phyloP scores from a whole-genome alignment of 1,140 invertebrate species.

The Triops longicaudatus region DNA sequence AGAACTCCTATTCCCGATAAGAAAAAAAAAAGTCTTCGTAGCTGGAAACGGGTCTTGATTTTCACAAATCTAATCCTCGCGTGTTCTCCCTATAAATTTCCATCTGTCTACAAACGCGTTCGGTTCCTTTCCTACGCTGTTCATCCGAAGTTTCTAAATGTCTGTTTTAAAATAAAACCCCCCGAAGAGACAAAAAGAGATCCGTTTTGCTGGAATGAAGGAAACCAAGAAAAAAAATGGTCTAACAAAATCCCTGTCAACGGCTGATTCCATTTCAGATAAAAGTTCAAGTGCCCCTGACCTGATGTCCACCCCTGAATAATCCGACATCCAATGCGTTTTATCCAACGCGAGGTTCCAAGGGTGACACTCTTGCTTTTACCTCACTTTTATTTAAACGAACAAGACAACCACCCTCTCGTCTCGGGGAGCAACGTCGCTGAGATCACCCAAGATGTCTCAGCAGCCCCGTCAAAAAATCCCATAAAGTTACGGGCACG shows the following conservation, averaged over 20 bases:
- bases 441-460: background rate
- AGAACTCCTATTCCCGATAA: background rate
- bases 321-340: background rate
- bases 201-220: background rate
- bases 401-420: background rate
- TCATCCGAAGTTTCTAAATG: background rate
- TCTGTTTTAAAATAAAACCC: background rate
- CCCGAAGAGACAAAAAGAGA: background rate
- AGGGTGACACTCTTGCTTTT: background rate
- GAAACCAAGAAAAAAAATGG: background rate
- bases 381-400: background rate
- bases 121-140: background rate
- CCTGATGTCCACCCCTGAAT: background rate
- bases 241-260: background rate
- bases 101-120: background rate
- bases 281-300: background rate
- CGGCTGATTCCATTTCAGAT: constrained; percentile 2
- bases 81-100: background rate
- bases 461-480: background rate
- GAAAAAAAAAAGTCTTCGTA: background rate
- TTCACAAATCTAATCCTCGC: background rate
- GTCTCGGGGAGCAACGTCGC: background rate
- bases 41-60: background rate
- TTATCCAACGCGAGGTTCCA: background rate
- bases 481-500: no score